Conservation (phyloP, 2,797 vertebrate species). For the Brachyalestes nurse region DNA sequence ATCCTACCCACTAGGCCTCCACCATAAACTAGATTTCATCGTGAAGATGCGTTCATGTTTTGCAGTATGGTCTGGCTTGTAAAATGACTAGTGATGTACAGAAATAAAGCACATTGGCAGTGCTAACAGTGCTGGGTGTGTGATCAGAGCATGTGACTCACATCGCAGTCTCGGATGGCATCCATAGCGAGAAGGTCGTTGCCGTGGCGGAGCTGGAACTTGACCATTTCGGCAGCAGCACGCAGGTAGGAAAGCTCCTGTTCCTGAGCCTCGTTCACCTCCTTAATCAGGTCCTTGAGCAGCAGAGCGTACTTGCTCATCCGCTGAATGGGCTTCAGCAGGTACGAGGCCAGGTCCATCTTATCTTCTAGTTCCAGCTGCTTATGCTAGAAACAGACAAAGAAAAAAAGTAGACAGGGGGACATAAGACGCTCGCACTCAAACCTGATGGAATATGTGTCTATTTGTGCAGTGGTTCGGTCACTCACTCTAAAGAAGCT, state of each 20-base stretch:
- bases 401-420: neutral
- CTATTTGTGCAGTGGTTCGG: neutral
- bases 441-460: neutral
- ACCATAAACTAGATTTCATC: neutral
- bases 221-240: constrained; percentile 78
- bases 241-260: constrained; percentile 75
- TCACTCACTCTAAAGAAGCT: constrained; percentile 90
- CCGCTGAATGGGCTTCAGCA: constrained; percentile 80
- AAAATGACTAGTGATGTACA: too few relatives aligned
- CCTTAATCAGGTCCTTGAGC: constrained; percentile 80
- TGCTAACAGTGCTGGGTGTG: neutral
- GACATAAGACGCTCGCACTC: neutral
- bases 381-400: constrained; percentile 72
- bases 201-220: constrained; percentile 85
- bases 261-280: constrained; percentile 64
- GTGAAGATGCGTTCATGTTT: too few relatives aligned
- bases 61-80: too few relatives aligned
- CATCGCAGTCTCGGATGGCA: constrained; percentile 83
- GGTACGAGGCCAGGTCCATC: constrained; percentile 84
- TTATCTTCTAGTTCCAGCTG: constrained; percentile 85
- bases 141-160: constrained; percentile 59
- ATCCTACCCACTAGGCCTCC: too few relatives aligned
- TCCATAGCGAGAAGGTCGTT: constrained; percentile 87
- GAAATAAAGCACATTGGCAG: too few relatives aligned
- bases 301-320: constrained; percentile 87